These are phyloP conservation scores for Steinernema feltiae DNA, from an alignment of 1,140 invertebrate genomes.

Conservation along the genomic window DNA sequence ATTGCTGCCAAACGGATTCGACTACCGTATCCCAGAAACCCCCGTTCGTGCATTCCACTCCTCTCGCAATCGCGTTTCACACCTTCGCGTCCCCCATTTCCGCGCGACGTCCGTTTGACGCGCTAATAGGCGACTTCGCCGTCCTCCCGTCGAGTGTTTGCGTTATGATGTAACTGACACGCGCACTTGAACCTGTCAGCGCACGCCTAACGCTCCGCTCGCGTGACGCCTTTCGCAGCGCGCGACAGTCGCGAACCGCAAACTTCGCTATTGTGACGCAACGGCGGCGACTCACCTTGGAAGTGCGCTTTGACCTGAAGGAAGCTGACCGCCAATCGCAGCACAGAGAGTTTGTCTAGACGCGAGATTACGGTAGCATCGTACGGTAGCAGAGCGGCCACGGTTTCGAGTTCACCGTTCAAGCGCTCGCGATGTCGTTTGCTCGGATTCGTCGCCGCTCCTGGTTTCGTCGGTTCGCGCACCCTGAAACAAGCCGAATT, in stretches of 20 bases:
- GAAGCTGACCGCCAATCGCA: constrained; percentile 92
- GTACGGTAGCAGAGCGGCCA: constrained; percentile 93
- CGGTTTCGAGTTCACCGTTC: constrained; percentile 90
- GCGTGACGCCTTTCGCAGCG: background rate
- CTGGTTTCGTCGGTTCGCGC: constrained; percentile 36
- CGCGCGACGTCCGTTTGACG: background rate
- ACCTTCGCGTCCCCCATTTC: background rate
- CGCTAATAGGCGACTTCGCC: background rate
- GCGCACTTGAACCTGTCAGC: background rate
- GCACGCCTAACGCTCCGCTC: background rate
- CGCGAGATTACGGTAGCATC: constrained; percentile 91
- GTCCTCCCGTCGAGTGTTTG: constrained; percentile 1
- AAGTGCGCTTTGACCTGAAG: constrained; percentile 97
- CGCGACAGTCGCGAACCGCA: background rate
- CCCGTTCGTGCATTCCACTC: background rate
- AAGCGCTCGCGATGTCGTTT: constrained; percentile 91
- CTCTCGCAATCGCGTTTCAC: background rate
- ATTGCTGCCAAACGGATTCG: background rate
- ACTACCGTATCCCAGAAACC: background rate
- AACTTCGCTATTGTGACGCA: constrained; percentile 23
- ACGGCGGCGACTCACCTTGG: constrained; percentile 69
- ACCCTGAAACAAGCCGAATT: constrained; percentile 26
- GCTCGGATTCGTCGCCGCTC: constrained; percentile 76
- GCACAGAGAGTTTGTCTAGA: constrained; percentile 90
- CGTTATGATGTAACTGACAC: constrained; percentile 7